phyloP scores from a whole-genome alignment of 1,140 invertebrate species.

The Drosophila auraria region DNA sequence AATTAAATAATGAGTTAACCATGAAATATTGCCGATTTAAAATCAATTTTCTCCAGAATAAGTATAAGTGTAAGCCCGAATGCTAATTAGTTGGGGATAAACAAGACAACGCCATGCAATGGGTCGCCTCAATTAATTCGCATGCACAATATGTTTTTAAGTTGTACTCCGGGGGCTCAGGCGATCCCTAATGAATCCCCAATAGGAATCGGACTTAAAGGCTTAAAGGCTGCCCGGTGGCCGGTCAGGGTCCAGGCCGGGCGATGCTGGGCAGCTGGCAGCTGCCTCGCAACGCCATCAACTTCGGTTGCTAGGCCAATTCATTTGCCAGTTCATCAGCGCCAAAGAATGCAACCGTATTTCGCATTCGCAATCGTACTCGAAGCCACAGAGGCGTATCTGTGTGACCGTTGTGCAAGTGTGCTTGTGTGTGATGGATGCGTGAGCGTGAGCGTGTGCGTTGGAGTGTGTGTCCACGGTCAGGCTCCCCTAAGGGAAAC shows the following conservation, averaged over 20 bases:
- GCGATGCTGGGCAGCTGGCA: neutral
- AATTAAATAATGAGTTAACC: too few species aligned
- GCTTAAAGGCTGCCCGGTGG: conserved; percentile 1
- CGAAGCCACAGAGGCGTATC: neutral
- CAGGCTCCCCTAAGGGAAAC: neutral
- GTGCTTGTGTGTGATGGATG: conserved; percentile 11
- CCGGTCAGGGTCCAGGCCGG: neutral
- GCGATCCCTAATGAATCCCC: conserved; percentile 14
- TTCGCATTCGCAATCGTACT: conserved; percentile 5
- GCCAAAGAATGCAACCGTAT: conserved; percentile 36
- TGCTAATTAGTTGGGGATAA: conserved; percentile 11
- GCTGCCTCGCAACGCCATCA: conserved; percentile 3
- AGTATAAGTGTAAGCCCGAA: too few species aligned
- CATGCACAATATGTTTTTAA: conserved; percentile 6
- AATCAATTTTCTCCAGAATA: neutral
- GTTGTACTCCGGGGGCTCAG: conserved; percentile 5
- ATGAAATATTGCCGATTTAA: neutral
- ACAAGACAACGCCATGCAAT: neutral
- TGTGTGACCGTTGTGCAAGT: conserved; percentile 22
- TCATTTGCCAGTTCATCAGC: conserved; percentile 54
- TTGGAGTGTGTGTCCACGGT: conserved; percentile 8
- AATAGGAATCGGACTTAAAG: conserved; percentile 22
- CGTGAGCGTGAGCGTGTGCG: conserved; percentile 7
- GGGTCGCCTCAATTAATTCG: conserved; percentile 1
- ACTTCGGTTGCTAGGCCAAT: conserved; percentile 41